phyloP scores from a whole-genome alignment of 1,140 invertebrate species.

The Zaprionus vittiger region DNA sequence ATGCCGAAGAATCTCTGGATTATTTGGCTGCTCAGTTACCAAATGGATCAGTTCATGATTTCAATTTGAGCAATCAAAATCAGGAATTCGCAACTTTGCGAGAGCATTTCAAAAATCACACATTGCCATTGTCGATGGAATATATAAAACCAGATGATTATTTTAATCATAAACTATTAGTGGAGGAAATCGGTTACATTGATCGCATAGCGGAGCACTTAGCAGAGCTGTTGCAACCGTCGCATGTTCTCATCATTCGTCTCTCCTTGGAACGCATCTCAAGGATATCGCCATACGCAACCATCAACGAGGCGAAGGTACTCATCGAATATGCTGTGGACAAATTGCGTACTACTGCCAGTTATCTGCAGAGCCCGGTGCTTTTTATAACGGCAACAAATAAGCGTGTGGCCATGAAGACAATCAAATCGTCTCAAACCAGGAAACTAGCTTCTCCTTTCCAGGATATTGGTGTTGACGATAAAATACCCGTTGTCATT shows the following conservation, averaged over 20 bases:
- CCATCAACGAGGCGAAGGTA: constrained; percentile 87
- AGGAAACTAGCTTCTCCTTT: constrained; percentile 53
- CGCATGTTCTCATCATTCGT: constrained; percentile 39
- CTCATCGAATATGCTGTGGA: constrained; percentile 64
- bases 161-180: constrained; percentile 87
- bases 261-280: constrained; percentile 48
- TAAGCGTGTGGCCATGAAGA: constrained; percentile 86
- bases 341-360: not conserved
- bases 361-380: constrained; percentile 87
- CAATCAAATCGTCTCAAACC: constrained; percentile 15
- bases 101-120: constrained; percentile 85
- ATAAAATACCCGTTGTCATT: constrained; percentile 92
- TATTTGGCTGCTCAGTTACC: constrained; percentile 27
- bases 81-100: constrained; percentile 84
- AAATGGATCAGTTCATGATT: constrained; percentile 82
- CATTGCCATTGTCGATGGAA: constrained; percentile 70
- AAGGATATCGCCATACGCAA: constrained; percentile 86
- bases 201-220: constrained; percentile 86
- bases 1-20: constrained; percentile 31
- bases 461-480: constrained; percentile 86
- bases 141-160: constrained; percentile 41
- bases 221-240: constrained; percentile 13
- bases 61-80: constrained; percentile 87
- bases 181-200: constrained; percentile 87
- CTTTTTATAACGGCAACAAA: constrained; percentile 88